Conservation (phyloP, 2,797 vertebrate genomes). For the Glossophaga mutica region DNA sequence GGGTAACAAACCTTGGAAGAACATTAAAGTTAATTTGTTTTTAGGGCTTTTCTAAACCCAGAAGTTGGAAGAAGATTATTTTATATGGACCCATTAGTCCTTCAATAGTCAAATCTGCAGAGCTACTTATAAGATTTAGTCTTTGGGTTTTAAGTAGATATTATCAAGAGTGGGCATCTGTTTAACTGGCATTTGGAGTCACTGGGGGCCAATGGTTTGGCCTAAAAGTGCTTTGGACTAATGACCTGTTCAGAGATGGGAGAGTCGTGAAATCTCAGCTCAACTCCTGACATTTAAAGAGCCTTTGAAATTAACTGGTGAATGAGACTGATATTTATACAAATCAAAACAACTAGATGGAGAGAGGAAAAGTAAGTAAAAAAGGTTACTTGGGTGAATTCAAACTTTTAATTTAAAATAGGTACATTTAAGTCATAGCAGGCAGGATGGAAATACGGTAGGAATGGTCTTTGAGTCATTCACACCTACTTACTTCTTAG, state of each 20-base stretch:
- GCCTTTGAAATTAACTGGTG: slow-evolving; percentile 40
- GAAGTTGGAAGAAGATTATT: slow-evolving; percentile 69
- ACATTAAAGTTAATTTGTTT: slow-evolving; percentile 71
- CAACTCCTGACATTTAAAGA: slow-evolving; percentile 56
- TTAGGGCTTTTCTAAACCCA: slow-evolving; percentile 68
- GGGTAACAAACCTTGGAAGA: slow-evolving; percentile 81
- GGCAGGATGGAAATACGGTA: background rate
- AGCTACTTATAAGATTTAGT: slow-evolving; percentile 62
- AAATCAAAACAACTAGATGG: background rate
- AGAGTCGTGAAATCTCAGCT: slow-evolving; percentile 50
- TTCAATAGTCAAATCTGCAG: slow-evolving; percentile 57
- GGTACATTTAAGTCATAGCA: background rate
- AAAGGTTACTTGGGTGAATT: slow-evolving; percentile 34
- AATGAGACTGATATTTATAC: background rate
- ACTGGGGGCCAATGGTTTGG: slow-evolving; percentile 18
- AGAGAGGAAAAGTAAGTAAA: background rate
- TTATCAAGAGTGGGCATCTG: slow-evolving; percentile 57
- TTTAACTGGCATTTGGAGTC: slow-evolving; percentile 50
- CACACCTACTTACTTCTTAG: background rate
- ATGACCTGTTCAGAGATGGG: slow-evolving; percentile 55
- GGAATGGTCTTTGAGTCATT: background rate
- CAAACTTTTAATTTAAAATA: slow-evolving; percentile 42
- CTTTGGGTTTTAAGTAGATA: slow-evolving; percentile 63
- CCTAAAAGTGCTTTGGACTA: slow-evolving; percentile 58
- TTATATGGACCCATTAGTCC: slow-evolving; percentile 61